phyloP scores from a whole-genome alignment of 2,888 invertebrate species.

The Archaeoteleia sp. region DNA sequence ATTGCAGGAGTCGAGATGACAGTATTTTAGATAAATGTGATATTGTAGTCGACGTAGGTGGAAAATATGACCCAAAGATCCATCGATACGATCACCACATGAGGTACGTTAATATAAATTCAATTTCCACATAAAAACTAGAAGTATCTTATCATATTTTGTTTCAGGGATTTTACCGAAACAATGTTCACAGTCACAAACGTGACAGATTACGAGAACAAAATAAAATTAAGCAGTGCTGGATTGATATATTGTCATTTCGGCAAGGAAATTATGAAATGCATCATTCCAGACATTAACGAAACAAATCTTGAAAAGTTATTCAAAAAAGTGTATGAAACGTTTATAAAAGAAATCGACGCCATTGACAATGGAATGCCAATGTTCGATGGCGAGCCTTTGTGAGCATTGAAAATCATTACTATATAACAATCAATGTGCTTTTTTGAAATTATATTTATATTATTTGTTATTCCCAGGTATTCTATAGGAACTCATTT shows the following conservation, averaged over 20 bases:
- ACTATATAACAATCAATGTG: neutral
- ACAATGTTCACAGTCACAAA: slow-evolving; percentile 65
- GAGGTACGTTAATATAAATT: slow-evolving; percentile 68
- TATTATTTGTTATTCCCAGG: slow-evolving; percentile 57
- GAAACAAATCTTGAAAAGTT: no score
- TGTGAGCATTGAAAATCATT: slow-evolving; percentile 62
- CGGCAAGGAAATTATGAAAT: slow-evolving; percentile 86
- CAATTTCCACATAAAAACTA: slow-evolving; percentile 3
- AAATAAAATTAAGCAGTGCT: slow-evolving; percentile 91
- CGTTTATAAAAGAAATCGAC: slow-evolving; percentile 94
- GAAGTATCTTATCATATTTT: slow-evolving; percentile 7
- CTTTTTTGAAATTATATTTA: neutral
- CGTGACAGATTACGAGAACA: slow-evolving; percentile 67
- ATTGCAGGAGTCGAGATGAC: slow-evolving; percentile 77
- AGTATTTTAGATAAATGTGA: slow-evolving; percentile 86
- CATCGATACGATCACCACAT: slow-evolving; percentile 97
- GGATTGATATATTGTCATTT: slow-evolving; percentile 94
- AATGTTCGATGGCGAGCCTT: slow-evolving; percentile 83
- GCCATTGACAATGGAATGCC: slow-evolving; percentile 98
- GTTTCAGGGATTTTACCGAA: slow-evolving; percentile 64
- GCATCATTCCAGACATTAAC: slow-evolving; percentile 77
- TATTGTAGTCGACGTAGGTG: slow-evolving; percentile 97
- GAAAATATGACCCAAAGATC: slow-evolving; percentile 84
- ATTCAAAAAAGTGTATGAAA: slow-evolving; percentile 86
- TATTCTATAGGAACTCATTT: slow-evolving; percentile 89